Conservation (phyloP, 2,888 invertebrate species). For the Clostera curtula region DNA sequence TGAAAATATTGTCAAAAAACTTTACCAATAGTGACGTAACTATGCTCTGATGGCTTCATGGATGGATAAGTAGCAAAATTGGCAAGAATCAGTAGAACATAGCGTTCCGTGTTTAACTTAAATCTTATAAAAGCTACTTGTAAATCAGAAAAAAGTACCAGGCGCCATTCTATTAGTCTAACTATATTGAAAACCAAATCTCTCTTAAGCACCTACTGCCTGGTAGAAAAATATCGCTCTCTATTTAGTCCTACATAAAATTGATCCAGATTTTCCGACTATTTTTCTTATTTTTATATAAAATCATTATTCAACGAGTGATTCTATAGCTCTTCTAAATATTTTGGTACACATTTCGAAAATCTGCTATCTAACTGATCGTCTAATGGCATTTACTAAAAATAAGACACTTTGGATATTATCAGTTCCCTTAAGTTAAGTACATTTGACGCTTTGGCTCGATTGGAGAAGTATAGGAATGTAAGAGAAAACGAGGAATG, state of each 20-base stretch:
- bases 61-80: slow-evolving; percentile 66
- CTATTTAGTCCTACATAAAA: slow-evolving; percentile 62
- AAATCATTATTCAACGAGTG: slow-evolving; percentile 42
- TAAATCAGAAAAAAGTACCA: slow-evolving; percentile 56
- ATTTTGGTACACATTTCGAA: slow-evolving; percentile 63
- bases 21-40: slow-evolving; percentile 47
- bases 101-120: slow-evolving; percentile 35
- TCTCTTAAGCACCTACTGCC: slow-evolving; percentile 63
- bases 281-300: slow-evolving; percentile 40
- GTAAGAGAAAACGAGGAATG: slow-evolving; percentile 55
- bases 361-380: slow-evolving; percentile 66
- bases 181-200: slow-evolving; percentile 53
- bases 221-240: slow-evolving; percentile 63
- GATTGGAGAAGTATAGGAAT: slow-evolving; percentile 51
- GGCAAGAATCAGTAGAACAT: slow-evolving; percentile 63
- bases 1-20: slow-evolving; percentile 56
- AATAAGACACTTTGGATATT: slow-evolving; percentile 71
- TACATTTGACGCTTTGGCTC: slow-evolving; percentile 41
- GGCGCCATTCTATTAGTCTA: slow-evolving; percentile 55
- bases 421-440: slow-evolving; percentile 60
- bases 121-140: slow-evolving; percentile 53
- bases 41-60: slow-evolving; percentile 55
- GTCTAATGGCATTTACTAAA: slow-evolving; percentile 68
- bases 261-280: slow-evolving; percentile 52
- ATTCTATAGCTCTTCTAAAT: slow-evolving; percentile 55